Conservation (phyloP, 2,113 vertebrate species). For the Phocoena phocoena region DNA sequence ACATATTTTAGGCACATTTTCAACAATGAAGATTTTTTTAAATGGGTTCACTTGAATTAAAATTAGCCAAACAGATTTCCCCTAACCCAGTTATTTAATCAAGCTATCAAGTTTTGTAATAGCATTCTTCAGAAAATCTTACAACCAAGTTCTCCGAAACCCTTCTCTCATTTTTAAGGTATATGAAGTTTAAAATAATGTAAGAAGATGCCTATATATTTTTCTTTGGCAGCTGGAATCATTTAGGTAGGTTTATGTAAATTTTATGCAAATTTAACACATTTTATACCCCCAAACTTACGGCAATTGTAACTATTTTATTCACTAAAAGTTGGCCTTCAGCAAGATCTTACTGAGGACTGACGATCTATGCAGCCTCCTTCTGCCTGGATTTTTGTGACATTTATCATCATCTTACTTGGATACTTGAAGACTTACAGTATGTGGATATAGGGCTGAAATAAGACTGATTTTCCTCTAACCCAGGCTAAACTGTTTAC, state of each 20-base stretch:
- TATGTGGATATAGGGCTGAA: background rate
- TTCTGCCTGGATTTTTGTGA: constrained; percentile 40
- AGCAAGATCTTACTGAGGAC: constrained; percentile 28
- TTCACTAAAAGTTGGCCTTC: constrained; percentile 63
- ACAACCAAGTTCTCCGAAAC: background rate
- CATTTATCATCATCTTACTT: constrained; percentile 61
- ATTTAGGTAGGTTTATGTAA: constrained; percentile 66
- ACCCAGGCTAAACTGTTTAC: background rate
- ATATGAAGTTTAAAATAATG: background rate
- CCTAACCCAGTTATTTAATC: background rate
- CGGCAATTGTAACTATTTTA: constrained; percentile 56
- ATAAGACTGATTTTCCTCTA: background rate
- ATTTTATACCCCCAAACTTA: constrained; percentile 61
- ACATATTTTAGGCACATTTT: background rate
- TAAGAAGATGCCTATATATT: constrained; percentile 35
- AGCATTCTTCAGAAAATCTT: constrained; percentile 5
- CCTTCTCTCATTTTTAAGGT: background rate
- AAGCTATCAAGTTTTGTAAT: background rate
- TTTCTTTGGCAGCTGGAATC: constrained; percentile 37
- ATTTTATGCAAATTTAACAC: constrained; percentile 68
- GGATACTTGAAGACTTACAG: background rate
- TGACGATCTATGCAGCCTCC: constrained; percentile 36
- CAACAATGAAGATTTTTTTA: background rate
- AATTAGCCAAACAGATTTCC: background rate
- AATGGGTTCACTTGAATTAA: background rate